These are phyloP conservation scores for Ceyx margarethae DNA, from an alignment of 2,113 vertebrate genomes.

Conservation along the genomic window DNA sequence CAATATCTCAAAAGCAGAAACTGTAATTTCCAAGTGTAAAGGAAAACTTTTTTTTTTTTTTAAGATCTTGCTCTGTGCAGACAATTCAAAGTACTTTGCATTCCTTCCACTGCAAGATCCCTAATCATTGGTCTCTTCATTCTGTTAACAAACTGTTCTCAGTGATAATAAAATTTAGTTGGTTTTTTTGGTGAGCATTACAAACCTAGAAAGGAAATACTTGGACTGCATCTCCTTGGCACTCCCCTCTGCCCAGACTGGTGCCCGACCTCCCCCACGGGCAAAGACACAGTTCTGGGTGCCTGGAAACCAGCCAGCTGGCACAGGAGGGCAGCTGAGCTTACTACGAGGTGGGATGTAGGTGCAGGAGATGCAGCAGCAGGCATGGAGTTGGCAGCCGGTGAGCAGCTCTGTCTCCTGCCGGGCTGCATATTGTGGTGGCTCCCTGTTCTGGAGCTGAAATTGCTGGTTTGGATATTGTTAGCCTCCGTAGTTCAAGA, in stretches of 20 bases:
- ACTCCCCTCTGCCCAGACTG: neutral
- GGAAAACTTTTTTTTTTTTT: neutral
- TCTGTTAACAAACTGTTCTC: neutral
- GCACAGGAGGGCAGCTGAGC: neutral
- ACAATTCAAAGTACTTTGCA: neutral
- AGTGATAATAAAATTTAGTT: neutral
- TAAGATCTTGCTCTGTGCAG: neutral
- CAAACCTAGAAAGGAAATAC: neutral
- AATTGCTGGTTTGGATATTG: neutral
- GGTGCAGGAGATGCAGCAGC: fast-evolving
- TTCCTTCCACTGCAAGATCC: neutral
- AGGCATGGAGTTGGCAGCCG: neutral
- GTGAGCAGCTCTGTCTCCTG: neutral
- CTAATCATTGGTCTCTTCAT: neutral
- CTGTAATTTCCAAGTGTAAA: neutral
- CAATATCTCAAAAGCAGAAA: neutral
- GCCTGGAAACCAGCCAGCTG: fast-evolving
- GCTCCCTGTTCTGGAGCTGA: neutral
- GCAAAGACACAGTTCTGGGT: fast-evolving
- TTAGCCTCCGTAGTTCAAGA: neutral
- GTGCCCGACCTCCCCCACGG: neutral
- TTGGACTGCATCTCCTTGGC: neutral
- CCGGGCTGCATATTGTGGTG: neutral
- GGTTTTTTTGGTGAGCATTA: neutral
- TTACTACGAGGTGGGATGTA: fast-evolving